Evolutionary conservation across 2,113 vertebrate species (phyloP).

Genomic region (Microtus richardsoni): DNA sequence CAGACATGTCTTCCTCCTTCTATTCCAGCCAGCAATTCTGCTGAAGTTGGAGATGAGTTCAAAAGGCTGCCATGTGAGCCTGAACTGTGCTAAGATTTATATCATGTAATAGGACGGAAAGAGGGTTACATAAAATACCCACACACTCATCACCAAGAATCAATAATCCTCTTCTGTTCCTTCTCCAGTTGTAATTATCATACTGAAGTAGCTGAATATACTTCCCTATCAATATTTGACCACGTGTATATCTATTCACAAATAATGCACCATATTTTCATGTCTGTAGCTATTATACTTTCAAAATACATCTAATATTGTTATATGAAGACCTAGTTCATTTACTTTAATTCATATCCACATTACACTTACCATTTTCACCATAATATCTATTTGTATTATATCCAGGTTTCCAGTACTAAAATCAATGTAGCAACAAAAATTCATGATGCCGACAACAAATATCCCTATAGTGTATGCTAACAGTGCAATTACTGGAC

Average conservation of each 20-base stretch:
- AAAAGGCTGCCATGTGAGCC: neutral
- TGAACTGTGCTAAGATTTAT: constrained; percentile 6
- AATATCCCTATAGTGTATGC: neutral
- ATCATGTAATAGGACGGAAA: neutral
- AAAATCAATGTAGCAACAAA: constrained; percentile 8
- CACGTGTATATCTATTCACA: neutral
- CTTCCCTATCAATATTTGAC: neutral
- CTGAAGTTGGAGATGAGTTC: neutral
- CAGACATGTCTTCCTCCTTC: neutral
- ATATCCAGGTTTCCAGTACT: constrained; percentile 1
- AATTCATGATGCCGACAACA: neutral
- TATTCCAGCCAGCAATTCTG: neutral
- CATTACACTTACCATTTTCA: neutral
- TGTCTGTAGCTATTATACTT: neutral
- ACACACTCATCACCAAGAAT: neutral
- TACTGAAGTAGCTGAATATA: neutral
- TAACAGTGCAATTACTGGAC: neutral
- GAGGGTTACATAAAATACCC: neutral
- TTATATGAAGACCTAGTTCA: neutral
- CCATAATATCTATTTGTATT: neutral
- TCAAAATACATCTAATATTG: neutral
- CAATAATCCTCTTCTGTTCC: neutral
- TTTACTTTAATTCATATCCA: neutral
- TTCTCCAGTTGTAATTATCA: neutral
- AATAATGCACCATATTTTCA: neutral